Conservation (phyloP, 1,140 invertebrate genomes). For the Papilio machaon region DNA sequence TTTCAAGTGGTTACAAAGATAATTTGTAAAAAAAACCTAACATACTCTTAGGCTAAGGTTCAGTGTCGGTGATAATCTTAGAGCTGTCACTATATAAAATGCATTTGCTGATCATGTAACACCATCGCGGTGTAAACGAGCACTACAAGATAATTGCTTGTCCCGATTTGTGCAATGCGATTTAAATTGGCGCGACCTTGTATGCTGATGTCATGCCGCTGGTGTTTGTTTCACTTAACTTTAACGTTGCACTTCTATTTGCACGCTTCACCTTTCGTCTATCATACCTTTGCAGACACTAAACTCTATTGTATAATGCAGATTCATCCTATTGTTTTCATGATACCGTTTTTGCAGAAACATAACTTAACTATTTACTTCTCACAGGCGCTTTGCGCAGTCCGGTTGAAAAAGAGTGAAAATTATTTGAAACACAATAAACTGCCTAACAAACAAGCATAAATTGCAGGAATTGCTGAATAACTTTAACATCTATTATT, state of each 20-base stretch:
- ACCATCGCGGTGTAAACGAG: conserved; percentile 36
- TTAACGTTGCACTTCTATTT: conserved; percentile 8
- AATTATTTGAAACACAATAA: too few species aligned
- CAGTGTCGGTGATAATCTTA: not conserved
- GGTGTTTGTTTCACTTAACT: conserved; percentile 9
- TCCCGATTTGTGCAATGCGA: conserved; percentile 40
- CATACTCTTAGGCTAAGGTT: too few species aligned
- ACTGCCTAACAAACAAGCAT: not conserved
- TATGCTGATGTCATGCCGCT: conserved; percentile 40
- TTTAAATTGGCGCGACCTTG: conserved; percentile 42
- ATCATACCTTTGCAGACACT: not conserved
- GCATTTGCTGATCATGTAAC: not conserved
- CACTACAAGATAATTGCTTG: conserved; percentile 39
- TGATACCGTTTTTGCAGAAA: not conserved
- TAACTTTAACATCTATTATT: too few species aligned
- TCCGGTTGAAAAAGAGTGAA: not conserved
- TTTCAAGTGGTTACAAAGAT: too few species aligned
- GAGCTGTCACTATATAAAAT: not conserved
- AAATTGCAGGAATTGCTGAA: too few species aligned
- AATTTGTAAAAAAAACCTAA: too few species aligned
- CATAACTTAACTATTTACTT: not conserved
- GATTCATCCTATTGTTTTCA: not conserved
- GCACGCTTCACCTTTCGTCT: not conserved
- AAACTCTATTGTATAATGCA: not conserved
- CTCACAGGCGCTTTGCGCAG: not conserved